Base-by-base conservation (phyloP, 2,113 vertebrate species). In the Dasyprocta punctata region DNA sequence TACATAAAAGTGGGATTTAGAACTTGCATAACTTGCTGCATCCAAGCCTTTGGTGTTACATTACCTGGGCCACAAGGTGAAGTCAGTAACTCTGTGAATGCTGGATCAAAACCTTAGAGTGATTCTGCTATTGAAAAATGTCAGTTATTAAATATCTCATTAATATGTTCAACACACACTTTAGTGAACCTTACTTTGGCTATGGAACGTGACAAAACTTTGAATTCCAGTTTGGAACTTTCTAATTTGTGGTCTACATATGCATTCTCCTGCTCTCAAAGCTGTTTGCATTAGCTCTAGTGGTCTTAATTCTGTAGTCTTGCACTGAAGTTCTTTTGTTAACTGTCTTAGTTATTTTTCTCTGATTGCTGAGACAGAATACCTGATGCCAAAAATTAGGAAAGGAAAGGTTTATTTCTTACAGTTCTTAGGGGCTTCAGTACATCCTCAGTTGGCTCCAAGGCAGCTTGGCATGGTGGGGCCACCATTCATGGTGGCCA, bases 121-220 rank as follows among this genome's bases (percentile, higher is more conserved):
- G 89, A 94, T 92, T 82, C 20, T 92, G 65, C 30, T 58, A 38
- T n/a, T 71, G 73, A 95, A 95, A 83, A 88, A 84, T 56, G n/a
- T 54, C 58, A 63, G 4, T 60, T 13, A 60, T 83, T 95, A 90
- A 47, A 61, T 73, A 93, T 38, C 11, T 75, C 26, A 78, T 36
- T 83, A 14, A 83, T 92, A 75, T 20, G 22, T 47, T 90, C 44
- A 84, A 58, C 20, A 78, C 60, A 41, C 44, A n/a, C 54, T 83
- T 47, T 36, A 36, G 30, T 92, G 12, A 86, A 65, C 52, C 58
- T 63, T 65, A 89, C 7, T 28, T 60, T 52, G 41, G 13, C 60
- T 71, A 58, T 96, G 84, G 67, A 82, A 56, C 2, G 44, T 13
- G 28, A 87, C 54, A 54, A 38, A 67, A 28, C 41, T 71, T 86